A percentile compares a stretch with the other conserved stretches of the same genome.
phyloP scores from a whole-genome alignment of 2,797 vertebrate species.

The Sciaenops ocellatus region DNA sequence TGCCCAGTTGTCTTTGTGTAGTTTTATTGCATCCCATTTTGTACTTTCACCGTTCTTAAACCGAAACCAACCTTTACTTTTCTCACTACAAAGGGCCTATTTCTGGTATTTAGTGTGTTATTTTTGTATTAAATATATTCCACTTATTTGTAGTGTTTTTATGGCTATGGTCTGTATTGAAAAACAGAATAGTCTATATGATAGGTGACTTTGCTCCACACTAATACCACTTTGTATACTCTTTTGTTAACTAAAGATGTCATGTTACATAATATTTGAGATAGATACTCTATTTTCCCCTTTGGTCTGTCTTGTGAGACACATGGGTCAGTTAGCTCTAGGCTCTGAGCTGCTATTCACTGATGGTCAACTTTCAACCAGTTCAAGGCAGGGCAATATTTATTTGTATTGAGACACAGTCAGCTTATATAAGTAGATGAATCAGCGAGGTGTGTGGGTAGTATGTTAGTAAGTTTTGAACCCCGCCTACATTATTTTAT shows the following conservation, averaged over 20 bases:
- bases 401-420: conserved; percentile 6
- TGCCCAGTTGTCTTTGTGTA: conserved; percentile 9
- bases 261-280: conserved; percentile 20
- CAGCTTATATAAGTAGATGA: conserved; percentile 52
- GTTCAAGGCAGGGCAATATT: conserved; percentile 8
- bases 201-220: neutral
- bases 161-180: neutral
- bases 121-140: neutral
- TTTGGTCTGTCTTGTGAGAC: neutral
- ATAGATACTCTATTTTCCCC: conserved; percentile 11
- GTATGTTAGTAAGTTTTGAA: conserved; percentile 46
- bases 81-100: neutral
- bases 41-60: conserved; percentile 19
- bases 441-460: conserved; percentile 42
- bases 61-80: neutral
- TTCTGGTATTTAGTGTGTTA: neutral
- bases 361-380: neutral
- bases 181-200: neutral
- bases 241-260: conserved; percentile 22
- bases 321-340: neutral
- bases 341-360: neutral
- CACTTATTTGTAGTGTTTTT: too few species aligned
- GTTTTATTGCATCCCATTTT: conserved; percentile 24
- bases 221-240: conserved; percentile 17
- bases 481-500: conserved; percentile 23